Conservation (phyloP, 2,113 vertebrate species). For the Turnix velox region DNA sequence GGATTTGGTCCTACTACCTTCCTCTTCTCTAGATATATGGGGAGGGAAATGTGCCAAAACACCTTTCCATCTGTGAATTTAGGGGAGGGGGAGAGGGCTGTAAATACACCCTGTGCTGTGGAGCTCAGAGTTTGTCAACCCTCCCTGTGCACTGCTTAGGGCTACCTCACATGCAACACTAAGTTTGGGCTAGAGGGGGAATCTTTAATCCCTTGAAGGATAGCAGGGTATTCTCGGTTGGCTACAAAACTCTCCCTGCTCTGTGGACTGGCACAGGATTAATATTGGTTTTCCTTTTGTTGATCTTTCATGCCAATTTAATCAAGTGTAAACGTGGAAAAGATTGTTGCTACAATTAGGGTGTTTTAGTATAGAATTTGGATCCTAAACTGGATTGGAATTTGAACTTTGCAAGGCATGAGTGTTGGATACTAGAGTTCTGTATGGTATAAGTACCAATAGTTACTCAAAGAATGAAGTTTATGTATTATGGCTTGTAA, state of each 20-base stretch:
- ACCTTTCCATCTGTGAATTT: not conserved
- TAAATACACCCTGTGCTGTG: not conserved
- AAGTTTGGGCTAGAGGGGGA: not conserved
- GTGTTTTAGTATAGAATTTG: not conserved
- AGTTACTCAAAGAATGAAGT: not conserved
- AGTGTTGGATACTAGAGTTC: not conserved
- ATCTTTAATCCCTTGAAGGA: not conserved
- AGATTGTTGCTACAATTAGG: not conserved
- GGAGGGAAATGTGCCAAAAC: not conserved
- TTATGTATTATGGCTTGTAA: not conserved
- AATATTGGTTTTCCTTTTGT: not conserved
- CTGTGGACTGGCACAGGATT: not conserved
- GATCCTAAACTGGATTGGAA: not conserved
- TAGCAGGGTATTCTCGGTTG: not conserved
- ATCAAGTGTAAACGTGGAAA: not conserved
- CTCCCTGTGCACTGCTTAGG: not conserved
- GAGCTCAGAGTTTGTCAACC: not conserved
- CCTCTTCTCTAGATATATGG: not conserved
- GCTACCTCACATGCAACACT: not conserved
- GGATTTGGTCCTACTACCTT: not conserved
- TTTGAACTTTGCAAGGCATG: not conserved
- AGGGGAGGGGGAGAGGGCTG: not conserved
- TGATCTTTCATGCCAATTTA: not conserved
- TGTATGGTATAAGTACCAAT: not conserved
- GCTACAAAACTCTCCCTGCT: not conserved